Percentiles rank a stretch among this genome's conserved stretches.
These are phyloP conservation scores for Spizaetus ornatus DNA, from an alignment of 2,113 vertebrate genomes.

Conservation along the genomic window DNA sequence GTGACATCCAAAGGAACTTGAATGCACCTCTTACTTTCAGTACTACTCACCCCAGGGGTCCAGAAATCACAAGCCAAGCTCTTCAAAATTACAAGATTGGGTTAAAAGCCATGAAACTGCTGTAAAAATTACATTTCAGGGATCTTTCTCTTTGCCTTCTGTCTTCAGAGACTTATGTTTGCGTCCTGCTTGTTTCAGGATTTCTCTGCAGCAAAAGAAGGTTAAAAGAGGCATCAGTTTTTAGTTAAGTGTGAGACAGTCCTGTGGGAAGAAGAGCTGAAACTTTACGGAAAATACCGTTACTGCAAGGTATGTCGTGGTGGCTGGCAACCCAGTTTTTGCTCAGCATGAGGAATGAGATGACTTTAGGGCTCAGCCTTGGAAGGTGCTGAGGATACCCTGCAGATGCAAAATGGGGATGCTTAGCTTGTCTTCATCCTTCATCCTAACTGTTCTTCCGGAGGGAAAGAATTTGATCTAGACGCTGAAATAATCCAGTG, in stretches of 20 bases:
- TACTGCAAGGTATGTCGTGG: neutral
- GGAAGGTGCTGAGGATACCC: neutral
- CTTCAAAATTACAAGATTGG: conserved; percentile 15
- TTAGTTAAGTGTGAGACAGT: neutral
- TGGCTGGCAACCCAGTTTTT: neutral
- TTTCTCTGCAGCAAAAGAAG: neutral
- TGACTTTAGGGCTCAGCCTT: neutral
- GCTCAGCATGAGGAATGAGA: neutral
- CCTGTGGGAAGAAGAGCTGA: neutral
- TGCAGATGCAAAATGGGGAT: neutral
- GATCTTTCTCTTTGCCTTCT: conserved; percentile 1
- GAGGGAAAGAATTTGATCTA: neutral
- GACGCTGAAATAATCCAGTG: neutral
- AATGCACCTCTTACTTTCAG: neutral
- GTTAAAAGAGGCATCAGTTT: neutral
- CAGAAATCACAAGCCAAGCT: neutral
- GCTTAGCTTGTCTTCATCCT: neutral
- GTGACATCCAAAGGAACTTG: neutral
- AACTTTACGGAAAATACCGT: neutral
- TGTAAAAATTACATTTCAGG: conserved; percentile 46
- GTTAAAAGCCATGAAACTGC: conserved; percentile 38
- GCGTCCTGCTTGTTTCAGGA: neutral
- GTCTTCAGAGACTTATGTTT: neutral
- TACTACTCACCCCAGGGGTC: neutral
- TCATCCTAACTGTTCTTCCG: neutral